Evolutionary conservation across 2,113 vertebrate species (phyloP).

Genomic region (Cricetomys ansorgei): DNA sequence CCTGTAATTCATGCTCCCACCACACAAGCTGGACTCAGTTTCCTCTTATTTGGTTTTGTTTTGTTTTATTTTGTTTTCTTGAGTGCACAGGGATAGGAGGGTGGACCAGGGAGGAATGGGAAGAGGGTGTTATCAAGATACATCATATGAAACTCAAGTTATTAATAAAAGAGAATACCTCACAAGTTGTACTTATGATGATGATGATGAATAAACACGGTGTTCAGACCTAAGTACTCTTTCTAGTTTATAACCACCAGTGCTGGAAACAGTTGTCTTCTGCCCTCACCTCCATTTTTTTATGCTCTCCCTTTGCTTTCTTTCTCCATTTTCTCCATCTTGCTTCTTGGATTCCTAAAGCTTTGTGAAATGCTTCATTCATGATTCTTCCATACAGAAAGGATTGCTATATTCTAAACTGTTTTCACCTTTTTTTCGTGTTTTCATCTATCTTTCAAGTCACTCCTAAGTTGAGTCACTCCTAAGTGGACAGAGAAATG

Average conservation of each 20-base stretch:
- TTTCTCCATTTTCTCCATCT: no score
- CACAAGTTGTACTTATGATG: constrained; percentile 34
- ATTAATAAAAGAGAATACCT: background rate
- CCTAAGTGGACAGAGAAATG: background rate
- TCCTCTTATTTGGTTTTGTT: no score
- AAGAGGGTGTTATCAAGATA: no score
- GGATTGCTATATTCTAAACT: background rate
- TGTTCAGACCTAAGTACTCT: background rate
- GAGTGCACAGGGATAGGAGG: no score
- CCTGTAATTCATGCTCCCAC: no score
- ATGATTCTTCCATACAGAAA: background rate
- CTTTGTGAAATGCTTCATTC: background rate
- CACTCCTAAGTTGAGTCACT: background rate
- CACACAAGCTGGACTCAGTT: no score
- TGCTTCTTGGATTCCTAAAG: background rate
- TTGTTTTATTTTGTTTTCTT: no score
- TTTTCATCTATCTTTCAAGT: background rate
- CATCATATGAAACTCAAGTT: no score
- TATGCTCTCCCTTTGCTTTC: no score
- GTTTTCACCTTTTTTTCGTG: background rate
- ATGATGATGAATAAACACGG: constrained; percentile 28
- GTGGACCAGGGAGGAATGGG: no score
- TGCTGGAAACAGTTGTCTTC: background rate
- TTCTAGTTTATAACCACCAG: constrained; percentile 24
- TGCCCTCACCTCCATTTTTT: background rate